Percentiles rank a stretch among this genome's conserved stretches.
Conservation (phyloP, 2,888 invertebrate species). For the Tipula confusa region DNA sequence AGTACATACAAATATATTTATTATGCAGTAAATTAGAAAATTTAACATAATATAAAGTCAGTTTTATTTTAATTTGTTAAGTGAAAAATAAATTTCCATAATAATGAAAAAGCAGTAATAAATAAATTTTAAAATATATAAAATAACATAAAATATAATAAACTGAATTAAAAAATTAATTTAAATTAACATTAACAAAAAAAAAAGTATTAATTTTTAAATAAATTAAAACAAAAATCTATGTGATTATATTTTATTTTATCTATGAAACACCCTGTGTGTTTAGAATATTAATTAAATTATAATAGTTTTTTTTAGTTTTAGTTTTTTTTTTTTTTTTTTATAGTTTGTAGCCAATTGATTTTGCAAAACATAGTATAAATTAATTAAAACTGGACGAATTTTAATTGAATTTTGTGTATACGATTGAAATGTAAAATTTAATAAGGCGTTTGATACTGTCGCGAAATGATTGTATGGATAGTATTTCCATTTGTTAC, state of each 20-base stretch:
- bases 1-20: too few species aligned
- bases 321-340: not conserved
- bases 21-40: too few species aligned
- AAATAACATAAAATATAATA: not conserved
- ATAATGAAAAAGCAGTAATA: not conserved
- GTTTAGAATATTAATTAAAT: not conserved
- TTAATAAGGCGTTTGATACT: not conserved
- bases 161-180: not conserved
- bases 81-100: not conserved
- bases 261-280: not conserved
- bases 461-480: not conserved
- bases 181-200: not conserved
- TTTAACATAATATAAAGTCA: not conserved
- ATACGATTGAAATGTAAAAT: not conserved
- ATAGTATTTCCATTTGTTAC: too few species aligned
- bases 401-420: not conserved
- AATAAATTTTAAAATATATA: not conserved
- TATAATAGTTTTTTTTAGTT: not conserved
- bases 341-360: too few species aligned
- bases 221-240: not conserved
- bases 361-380: not conserved
- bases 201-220: too few species aligned
- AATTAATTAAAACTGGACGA: constrained; percentile 5
- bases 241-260: not conserved
- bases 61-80: not conserved